Evolutionary conservation across 2,888 invertebrate species (phyloP), one percentile per base, ranked within the genome.

Genomic region (Hirtodrosophila trivittata): DNA sequence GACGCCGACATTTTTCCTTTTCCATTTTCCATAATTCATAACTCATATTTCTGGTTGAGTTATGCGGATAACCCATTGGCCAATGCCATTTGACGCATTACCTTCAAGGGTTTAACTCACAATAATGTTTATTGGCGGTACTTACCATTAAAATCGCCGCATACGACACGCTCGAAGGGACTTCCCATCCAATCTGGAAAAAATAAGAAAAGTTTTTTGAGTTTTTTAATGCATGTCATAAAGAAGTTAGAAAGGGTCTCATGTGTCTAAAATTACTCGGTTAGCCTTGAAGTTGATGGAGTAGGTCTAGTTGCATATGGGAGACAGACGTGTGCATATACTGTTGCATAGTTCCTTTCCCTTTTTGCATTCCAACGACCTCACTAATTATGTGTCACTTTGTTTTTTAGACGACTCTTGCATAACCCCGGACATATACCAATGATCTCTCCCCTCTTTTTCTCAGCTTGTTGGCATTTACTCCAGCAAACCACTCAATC

Each of bases 101-200:
- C 39, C 35, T 60, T 66, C 49, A 66, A 72, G 71, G 65, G 66
- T 72, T 73, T 71, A n/a, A 12, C 13, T 21, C 2, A 21, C 32
- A 38, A 51, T 37, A 60, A 25, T 9, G 30, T 41, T 26, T 58
- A 66, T 62, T 63, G 51, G 56, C 35, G 57, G 71, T 82, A 94
- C 94, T 93, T 94, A 95, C 95, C 95, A 94, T 94, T 94, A 91
- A 95, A 96, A 95, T 96, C 95, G 94, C 96, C 96, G 93, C 96
- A 97, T 92, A 97, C 96, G 92, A 97, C 96, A 92, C 96, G 94
- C 93, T 97, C 96, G 92, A 96, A 97, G 90, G 96, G 96, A 93
- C 95, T 96, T 93, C 95, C 96, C 96, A 97, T 97, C 96, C 96
- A 97, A 93, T 97, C 96, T 97, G 94, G 8, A 88, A 88, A 52